phyloP scores from a whole-genome alignment of 1,140 invertebrate genomes.

The Diploscapter pachys region DNA sequence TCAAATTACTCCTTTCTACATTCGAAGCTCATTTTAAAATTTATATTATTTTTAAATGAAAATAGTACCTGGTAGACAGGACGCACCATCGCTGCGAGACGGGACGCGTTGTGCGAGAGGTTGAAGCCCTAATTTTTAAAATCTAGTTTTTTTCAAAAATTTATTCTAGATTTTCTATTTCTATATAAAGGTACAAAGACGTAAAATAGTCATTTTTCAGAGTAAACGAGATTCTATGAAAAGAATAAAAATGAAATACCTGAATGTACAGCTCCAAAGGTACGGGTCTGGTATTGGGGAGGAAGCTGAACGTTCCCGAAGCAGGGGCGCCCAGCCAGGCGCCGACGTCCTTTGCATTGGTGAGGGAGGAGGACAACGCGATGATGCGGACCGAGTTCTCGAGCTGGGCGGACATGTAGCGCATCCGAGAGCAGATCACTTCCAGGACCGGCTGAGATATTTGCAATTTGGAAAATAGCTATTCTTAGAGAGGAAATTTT shows the following conservation, averaged over 20 bases:
- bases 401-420: constrained; percentile 94
- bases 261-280: constrained; percentile 91
- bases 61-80: constrained; percentile 77
- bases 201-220: no score
- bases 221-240: no score
- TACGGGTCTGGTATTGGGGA: constrained; percentile 90
- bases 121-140: constrained; percentile 75
- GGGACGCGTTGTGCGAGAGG: constrained; percentile 90
- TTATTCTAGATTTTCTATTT: not conserved
- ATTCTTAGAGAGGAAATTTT: not conserved
- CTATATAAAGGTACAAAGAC: no score
- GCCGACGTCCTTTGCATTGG: constrained; percentile 88
- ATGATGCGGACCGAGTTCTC: constrained; percentile 86
- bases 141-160: no score
- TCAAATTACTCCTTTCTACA: no score
- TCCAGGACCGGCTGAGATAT: constrained; percentile 76
- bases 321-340: constrained; percentile 93
- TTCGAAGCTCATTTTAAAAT: no score
- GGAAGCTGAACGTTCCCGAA: constrained; percentile 93
- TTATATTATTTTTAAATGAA: no score
- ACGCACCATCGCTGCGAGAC: constrained; percentile 93
- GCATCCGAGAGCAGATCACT: constrained; percentile 91
- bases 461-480: constrained; percentile 23
- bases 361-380: constrained; percentile 84
- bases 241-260: constrained; percentile 20